These are phyloP conservation scores for Stramonita haemastoma DNA, from an alignment of 2,888 invertebrate genomes.

Conservation along the genomic window DNA sequence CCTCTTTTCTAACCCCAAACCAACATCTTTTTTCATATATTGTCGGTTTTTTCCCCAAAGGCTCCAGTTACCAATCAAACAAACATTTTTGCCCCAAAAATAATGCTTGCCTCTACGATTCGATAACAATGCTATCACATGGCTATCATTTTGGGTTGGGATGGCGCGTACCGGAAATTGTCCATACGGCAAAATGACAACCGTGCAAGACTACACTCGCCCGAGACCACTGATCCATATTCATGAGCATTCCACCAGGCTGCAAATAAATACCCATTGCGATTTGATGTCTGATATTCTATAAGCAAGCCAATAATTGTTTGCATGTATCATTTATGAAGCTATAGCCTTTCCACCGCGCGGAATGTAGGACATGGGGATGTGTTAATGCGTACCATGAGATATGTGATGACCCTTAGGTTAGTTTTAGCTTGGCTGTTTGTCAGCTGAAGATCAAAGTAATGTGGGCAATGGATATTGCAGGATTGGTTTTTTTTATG, in stretches of 20 bases:
- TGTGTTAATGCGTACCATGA: background rate
- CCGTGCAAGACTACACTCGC: background rate
- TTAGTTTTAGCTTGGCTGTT: too few relatives aligned
- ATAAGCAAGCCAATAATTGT: background rate
- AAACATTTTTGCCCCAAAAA: too few relatives aligned
- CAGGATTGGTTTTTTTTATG: too few relatives aligned
- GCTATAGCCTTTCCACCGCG: too few relatives aligned
- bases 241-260: background rate
- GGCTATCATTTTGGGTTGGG: background rate
- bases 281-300: constrained; percentile 17
- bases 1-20: too few relatives aligned
- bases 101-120: background rate
- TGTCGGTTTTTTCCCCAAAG: too few relatives aligned
- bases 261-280: constrained; percentile 9
- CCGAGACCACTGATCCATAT: background rate
- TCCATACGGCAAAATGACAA: background rate
- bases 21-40: too few relatives aligned
- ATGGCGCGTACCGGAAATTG: background rate
- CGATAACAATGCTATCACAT: background rate
- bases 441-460: too few relatives aligned
- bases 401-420: background rate
- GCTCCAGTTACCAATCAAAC: too few relatives aligned
- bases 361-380: too few relatives aligned
- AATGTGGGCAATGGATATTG: too few relatives aligned
- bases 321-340: constrained; percentile 3